Conservation (phyloP, 1,140 invertebrate genomes). For the Diabrotica virgifera region DNA sequence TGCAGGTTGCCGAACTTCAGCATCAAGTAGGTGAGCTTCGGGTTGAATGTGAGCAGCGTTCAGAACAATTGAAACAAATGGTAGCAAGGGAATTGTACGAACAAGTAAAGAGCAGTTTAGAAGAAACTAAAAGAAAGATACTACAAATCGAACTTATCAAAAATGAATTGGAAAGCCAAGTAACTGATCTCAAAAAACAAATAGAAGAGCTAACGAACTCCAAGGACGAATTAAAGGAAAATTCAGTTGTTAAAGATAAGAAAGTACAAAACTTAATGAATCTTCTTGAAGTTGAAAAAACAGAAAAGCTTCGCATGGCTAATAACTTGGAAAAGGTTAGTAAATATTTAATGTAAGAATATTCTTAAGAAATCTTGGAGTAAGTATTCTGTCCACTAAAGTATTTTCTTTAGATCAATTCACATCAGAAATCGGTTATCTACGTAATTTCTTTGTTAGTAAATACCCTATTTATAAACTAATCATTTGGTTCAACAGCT, state of each 20-base stretch:
- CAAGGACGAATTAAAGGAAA: slow-evolving; percentile 26
- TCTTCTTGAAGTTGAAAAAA: slow-evolving; percentile 43
- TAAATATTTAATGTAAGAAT: too few relatives aligned
- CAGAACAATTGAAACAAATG: not conserved
- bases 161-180: slow-evolving; percentile 7
- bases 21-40: slow-evolving; percentile 2
- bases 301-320: slow-evolving; percentile 36
- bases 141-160: not conserved
- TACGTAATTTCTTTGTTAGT: too few relatives aligned
- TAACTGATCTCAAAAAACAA: slow-evolving; percentile 5
- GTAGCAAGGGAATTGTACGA: not conserved
- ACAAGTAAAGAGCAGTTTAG: not conserved
- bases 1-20: not conserved
- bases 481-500: too few relatives aligned
- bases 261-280: slow-evolving; percentile 38
- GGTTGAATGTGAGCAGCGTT: not conserved
- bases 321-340: slow-evolving; percentile 24
- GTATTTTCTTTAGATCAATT: too few relatives aligned
- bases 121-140: not conserved
- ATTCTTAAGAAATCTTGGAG: not conserved
- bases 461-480: too few relatives aligned
- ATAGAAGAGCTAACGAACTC: slow-evolving; percentile 19
- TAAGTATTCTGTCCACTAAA: too few relatives aligned
- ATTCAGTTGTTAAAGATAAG: slow-evolving; percentile 32
- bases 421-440: too few relatives aligned